Evolutionary conservation across 2,113 vertebrate genomes (phyloP), one percentile per base, ranked within the genome.

Genomic region (Aspiorhynchus laticeps): DNA sequence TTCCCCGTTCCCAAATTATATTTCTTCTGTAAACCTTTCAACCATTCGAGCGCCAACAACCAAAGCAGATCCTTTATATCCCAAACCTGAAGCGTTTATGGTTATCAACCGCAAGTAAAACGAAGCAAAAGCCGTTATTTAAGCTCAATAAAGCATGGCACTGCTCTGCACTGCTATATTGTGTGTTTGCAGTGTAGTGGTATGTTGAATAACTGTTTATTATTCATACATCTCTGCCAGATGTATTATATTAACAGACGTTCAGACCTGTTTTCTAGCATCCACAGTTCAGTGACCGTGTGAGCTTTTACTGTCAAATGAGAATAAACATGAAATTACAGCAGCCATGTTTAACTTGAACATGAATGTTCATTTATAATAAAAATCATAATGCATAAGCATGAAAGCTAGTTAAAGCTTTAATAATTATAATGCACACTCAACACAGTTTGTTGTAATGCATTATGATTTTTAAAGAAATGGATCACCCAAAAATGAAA

Each of bases 141-240:
- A 76, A 87, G 77, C 76, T 87, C 71, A 65, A 73, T 84, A 85
- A 89, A 90, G 85, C 87, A 74, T 69, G 77, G 21, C 77, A 36
- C 73, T 74, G 53, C 65, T 31, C 36, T 38, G 4, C 41, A 3
- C 77, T 31, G 48, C 26, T n/a, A 14, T 69, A 82, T 81, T 86
- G 71, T 84, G 36, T 85, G 76, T 88, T 87, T 75, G 85, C 81
- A 90, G 51, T 86, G 63, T 21, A 21, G 51, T 53, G 51, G 51
- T 17, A 53, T 53, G 51, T 84, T 83, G 71, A 87, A 88, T 85
- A 53, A 87, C 80, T 78, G 74, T 88, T 91, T 89, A 87, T 91
- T 89, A 88, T 88, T 84, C 46, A 67, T 80, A 10, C 26, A 75
- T 75, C 33, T 76, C 28, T 82, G 85, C 85, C 83, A 83, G 80